Conservation (phyloP, 2,888 invertebrate genomes). For the Latrodectus elegans region DNA sequence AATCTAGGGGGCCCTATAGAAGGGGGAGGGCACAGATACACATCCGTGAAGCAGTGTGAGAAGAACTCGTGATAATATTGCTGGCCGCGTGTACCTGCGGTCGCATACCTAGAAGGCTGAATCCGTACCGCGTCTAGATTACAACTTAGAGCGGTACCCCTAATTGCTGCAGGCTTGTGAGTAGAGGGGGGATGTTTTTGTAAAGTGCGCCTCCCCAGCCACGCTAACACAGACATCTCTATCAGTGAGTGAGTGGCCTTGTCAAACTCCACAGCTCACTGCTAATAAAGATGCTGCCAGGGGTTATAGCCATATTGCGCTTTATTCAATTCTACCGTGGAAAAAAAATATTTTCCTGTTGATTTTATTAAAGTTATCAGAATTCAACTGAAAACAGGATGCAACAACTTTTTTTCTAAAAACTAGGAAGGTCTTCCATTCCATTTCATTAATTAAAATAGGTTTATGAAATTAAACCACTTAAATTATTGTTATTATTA, state of each 20-base stretch:
- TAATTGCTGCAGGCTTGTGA: conserved; percentile 61
- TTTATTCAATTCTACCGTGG: no score
- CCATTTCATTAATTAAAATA: no score
- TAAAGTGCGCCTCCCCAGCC: conserved; percentile 33
- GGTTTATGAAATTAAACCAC: no score
- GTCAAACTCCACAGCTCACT: conserved; percentile 55
- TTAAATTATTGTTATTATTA: no score
- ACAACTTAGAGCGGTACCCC: conserved; percentile 40
- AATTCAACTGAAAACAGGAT: no score
- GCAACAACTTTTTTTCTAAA: no score
- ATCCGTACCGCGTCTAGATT: conserved; percentile 62
- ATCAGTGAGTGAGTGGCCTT: conserved; percentile 66
- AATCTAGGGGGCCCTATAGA: conserved; percentile 2
- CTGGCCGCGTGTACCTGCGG: conserved; percentile 24
- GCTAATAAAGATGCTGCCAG: conserved; percentile 30
- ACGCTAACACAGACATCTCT: conserved; percentile 64
- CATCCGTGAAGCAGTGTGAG: conserved; percentile 52
- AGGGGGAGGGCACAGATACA: conserved; percentile 1
- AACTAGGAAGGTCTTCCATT: no score
- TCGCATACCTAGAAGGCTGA: conserved; percentile 28
- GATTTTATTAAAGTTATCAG: no score
- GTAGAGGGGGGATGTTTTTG: conserved; percentile 59
- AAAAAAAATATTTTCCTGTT: no score
- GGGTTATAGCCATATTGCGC: conserved; percentile 8
- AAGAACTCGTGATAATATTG: conserved; percentile 45